Percentiles rank a stretch among this genome's conserved stretches.
Evolutionary conservation across 2,113 vertebrate species (phyloP).

Genomic region (Chionomys nivalis): DNA sequence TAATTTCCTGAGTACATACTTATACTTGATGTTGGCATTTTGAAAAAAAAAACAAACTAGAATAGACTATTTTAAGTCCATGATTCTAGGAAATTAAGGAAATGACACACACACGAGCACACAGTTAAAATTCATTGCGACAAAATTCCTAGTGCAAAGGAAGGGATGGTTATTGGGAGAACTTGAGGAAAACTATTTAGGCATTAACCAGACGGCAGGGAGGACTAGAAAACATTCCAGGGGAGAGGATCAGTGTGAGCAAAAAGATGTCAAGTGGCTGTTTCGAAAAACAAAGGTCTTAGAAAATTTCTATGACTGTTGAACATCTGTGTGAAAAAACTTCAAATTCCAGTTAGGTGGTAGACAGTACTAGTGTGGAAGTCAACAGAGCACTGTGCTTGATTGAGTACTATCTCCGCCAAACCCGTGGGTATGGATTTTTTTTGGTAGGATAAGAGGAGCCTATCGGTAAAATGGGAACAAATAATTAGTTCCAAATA

Average conservation of each 20-base stretch:
- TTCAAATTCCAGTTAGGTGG: neutral
- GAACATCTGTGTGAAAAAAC: neutral
- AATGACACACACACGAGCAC: neutral
- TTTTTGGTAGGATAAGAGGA: neutral
- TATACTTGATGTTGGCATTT: constrained; percentile 6
- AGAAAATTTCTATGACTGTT: constrained; percentile 33
- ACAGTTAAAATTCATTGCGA: neutral
- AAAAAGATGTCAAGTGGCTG: constrained; percentile 5
- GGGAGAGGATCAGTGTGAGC: neutral
- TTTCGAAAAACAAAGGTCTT: constrained; percentile 43
- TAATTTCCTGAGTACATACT: neutral
- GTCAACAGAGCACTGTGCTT: neutral
- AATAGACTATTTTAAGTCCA: neutral
- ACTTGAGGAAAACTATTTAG: neutral
- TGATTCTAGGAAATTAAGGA: constrained; percentile 31
- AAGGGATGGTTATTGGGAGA: neutral
- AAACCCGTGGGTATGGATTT: neutral
- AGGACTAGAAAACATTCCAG: neutral
- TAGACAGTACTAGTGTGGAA: neutral
- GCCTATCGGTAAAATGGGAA: neutral
- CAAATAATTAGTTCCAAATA: neutral
- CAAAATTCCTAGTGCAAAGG: neutral
- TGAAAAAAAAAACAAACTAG: neutral
- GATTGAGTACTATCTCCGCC: neutral
- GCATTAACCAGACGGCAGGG: neutral